Base-by-base conservation (phyloP, 2,797 vertebrate species). In the Tarsius wallacei region DNA sequence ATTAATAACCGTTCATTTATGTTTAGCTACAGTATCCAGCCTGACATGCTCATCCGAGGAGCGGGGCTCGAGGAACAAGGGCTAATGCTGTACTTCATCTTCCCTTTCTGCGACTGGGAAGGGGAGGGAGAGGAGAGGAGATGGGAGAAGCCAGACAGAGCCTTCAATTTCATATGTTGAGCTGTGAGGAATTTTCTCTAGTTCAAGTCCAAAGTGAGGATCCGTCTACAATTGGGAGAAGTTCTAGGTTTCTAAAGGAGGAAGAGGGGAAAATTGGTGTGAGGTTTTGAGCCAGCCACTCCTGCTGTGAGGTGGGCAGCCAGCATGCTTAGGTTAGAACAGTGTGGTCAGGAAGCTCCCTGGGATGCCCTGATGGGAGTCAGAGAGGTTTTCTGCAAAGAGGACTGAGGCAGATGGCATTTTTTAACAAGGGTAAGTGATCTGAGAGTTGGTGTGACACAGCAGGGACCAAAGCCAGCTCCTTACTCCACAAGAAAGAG, bases 1-100 rank as follows among this genome's bases (percentile, higher is more conserved):
- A 98, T 98, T 98, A 99, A 99, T 98, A 99, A 99, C 98, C 97
- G 97, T 98, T 99, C 98, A 98, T 98, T 99, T 99, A 98, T 98
- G 98, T 98, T 99, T 98, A 98, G 98, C 98, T 98, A 98, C 98
- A 98, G 98, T 97, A 98, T 97, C 97, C 96, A 95, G 98, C 93
- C 98, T 96, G 98, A 98, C 98, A 97, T 33, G 95, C 93, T 98
- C 97, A 98, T 98, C 95, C 57, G 36, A 90, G 92, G 97, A 98
- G 97, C 98, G 77, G 53, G 98, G 91, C 97, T 95, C 66, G n/a
- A 96, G 95, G 94, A 98, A 96, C 92, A 84, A 81, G 68, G 91
- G 98, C 70, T 87, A 97, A 98, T 86, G 55, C 93, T 90, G 78
- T 61, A 90, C 90, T 87, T 68, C 51, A 97, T 96, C 3, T 83